Evolutionary conservation across 2,797 vertebrate genomes (phyloP).

Genomic region (Rhinogobio ventralis): DNA sequence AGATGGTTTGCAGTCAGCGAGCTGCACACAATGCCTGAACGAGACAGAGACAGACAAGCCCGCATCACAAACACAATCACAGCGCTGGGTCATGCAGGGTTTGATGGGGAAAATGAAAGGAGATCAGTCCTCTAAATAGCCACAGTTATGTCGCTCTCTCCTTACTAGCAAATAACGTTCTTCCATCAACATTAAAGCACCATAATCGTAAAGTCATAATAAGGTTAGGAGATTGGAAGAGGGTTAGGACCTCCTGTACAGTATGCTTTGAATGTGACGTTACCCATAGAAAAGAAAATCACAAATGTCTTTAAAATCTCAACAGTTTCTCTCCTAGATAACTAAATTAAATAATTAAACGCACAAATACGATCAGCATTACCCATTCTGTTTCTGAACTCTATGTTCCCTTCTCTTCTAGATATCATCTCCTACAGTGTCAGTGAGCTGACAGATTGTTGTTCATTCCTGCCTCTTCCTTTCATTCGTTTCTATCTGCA

Average conservation of each 20-base stretch:
- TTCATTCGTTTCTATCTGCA: slow-evolving; percentile 22
- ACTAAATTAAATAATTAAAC: neutral
- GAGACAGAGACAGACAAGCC: slow-evolving; percentile 23
- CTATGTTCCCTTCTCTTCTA: neutral
- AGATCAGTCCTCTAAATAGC: slow-evolving; percentile 31
- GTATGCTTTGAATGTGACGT: neutral
- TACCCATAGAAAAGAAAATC: neutral
- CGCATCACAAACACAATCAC: slow-evolving; percentile 33
- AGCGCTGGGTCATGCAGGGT: slow-evolving; percentile 16
- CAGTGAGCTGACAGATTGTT: slow-evolving; percentile 27
- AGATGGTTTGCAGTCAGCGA: neutral
- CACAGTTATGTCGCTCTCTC: neutral
- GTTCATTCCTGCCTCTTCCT: slow-evolving; percentile 45
- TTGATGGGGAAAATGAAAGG: slow-evolving; percentile 19
- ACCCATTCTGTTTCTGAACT: neutral
- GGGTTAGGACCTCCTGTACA: neutral
- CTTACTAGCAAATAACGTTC: neutral
- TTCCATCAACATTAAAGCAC: neutral
- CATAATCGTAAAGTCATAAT: neutral
- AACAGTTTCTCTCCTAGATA: neutral
- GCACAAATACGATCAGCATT: neutral
- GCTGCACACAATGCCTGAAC: slow-evolving; percentile 7
- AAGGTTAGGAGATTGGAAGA: neutral
- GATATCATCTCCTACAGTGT: slow-evolving; percentile 29
- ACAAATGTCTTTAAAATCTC: neutral